Conservation (phyloP, 2,888 invertebrate genomes). For the Agonopterix alstromeriana region DNA sequence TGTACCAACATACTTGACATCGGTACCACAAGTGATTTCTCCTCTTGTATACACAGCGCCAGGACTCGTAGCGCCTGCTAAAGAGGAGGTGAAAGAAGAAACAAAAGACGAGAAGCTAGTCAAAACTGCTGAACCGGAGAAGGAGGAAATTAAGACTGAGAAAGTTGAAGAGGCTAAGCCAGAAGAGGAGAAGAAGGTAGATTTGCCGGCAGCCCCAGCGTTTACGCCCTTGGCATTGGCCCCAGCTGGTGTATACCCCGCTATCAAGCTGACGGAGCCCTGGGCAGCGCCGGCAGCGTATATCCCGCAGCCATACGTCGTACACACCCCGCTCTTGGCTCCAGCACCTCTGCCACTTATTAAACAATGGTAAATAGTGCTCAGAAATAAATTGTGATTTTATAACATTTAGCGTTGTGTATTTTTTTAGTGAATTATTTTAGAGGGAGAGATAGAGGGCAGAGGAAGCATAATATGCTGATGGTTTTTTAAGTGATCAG, state of each 20-base stretch:
- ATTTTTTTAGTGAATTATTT: no score
- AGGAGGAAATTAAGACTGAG: background rate
- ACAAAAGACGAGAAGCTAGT: conserved; percentile 12
- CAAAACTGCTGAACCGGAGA: conserved; percentile 18
- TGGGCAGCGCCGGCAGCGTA: background rate
- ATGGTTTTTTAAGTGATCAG: no score
- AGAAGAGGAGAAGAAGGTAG: background rate
- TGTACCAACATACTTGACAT: conserved; percentile 5
- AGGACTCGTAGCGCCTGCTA: background rate
- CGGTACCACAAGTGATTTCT: background rate
- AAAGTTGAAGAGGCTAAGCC: conserved; percentile 2
- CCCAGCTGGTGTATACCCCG: background rate
- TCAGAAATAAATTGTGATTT: background rate
- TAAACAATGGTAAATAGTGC: background rate
- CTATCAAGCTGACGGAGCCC: background rate
- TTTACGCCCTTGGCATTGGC: background rate
- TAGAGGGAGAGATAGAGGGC: no score
- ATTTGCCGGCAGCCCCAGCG: background rate
- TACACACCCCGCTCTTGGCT: background rate
- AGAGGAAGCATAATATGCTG: no score
- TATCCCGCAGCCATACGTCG: background rate
- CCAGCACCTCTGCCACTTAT: background rate
- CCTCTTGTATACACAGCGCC: conserved; percentile 5
- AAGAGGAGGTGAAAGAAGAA: background rate
- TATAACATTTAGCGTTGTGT: background rate